Conservation (phyloP, 2,797 vertebrate species). For the Ataeniobius toweri region DNA sequence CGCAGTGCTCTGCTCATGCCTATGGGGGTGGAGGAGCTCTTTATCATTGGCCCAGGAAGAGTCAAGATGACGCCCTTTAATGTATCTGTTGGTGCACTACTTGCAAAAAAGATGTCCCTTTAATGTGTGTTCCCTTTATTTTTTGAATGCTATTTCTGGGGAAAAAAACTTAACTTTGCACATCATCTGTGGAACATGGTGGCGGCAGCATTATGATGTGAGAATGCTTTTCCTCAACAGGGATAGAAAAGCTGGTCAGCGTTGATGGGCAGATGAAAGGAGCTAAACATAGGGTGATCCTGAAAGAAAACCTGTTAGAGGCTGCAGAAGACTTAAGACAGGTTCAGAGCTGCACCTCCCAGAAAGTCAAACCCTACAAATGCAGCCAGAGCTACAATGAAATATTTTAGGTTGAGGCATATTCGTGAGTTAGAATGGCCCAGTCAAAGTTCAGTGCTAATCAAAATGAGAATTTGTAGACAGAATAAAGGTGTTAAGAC, state of each 20-base stretch:
- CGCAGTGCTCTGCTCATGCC: conserved; percentile 47
- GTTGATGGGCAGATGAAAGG: neutral
- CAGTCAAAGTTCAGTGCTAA: neutral
- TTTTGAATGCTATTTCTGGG: neutral
- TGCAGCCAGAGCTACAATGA: neutral
- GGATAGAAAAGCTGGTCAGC: neutral
- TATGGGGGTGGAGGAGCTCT: conserved; percentile 33
- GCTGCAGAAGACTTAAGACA: neutral
- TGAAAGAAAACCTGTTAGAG: neutral
- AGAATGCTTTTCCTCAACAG: neutral
- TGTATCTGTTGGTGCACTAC: conserved; percentile 9
- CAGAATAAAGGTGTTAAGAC: too few relatives aligned
- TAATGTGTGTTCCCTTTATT: neutral
- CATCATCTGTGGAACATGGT: too few relatives aligned
- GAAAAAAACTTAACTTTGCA: too few relatives aligned
- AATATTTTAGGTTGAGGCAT: neutral
- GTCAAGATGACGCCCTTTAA: conserved; percentile 35
- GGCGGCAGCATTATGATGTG: neutral
- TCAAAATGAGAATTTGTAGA: neutral
- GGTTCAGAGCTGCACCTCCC: neutral
- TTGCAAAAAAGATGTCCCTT: neutral
- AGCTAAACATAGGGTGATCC: neutral
- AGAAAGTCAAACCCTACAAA: neutral
- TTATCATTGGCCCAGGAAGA: conserved; percentile 51
- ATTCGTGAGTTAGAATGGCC: neutral